Percentiles rank a stretch among this genome's conserved stretches.
phyloP scores from a whole-genome alignment of 2,113 vertebrate genomes.

The Desmodus rotundus region DNA sequence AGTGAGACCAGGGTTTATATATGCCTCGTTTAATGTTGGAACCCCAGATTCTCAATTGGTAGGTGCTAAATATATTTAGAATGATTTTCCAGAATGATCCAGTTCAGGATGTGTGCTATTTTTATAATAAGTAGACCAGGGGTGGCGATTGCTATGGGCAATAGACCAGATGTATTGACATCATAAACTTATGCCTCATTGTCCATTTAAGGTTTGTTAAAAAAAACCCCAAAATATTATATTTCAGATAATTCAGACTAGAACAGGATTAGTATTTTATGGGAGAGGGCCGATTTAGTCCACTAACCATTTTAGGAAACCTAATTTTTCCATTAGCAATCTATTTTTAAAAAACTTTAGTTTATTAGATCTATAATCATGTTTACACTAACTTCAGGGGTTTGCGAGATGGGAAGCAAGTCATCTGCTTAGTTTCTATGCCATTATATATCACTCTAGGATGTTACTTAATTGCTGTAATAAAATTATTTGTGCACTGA shows the following conservation, averaged over 20 bases:
- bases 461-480: conserved; percentile 26
- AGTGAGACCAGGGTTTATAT: background rate
- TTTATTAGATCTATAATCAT: conserved; percentile 1
- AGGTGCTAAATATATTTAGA: background rate
- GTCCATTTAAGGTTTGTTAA: background rate
- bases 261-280: background rate
- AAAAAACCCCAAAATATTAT: background rate
- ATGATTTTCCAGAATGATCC: background rate
- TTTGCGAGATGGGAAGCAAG: background rate
- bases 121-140: background rate
- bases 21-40: background rate
- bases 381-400: background rate
- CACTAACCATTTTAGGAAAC: background rate
- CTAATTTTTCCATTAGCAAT: conserved; percentile 22
- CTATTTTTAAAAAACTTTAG: background rate
- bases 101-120: background rate
- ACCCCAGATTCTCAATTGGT: background rate
- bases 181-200: background rate
- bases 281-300: background rate
- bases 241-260: background rate
- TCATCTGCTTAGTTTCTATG: background rate
- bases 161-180: background rate
- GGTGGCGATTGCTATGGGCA: background rate
- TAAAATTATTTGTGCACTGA: conserved; percentile 61
- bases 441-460: conserved; percentile 23